These are phyloP conservation scores for Mellilla xanthometata DNA, from an alignment of 2,888 invertebrate genomes.

Conservation along the genomic window DNA sequence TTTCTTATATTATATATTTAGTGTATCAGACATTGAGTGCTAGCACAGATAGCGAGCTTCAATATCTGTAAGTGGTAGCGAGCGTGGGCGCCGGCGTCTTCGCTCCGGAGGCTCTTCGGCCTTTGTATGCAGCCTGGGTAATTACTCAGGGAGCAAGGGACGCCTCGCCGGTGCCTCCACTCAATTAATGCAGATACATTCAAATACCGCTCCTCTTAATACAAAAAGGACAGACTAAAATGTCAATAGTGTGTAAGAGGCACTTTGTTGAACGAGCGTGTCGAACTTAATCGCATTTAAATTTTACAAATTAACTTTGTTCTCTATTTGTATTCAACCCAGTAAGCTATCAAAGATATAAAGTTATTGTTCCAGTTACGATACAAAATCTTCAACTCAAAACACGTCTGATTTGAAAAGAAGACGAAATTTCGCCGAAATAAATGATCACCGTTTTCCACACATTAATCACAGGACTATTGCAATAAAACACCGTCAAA, in stretches of 20 bases:
- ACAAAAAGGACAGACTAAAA: not conserved
- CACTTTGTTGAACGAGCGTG: no score
- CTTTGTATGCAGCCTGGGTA: conserved; percentile 70
- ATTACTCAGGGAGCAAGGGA: conserved; percentile 78
- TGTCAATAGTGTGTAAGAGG: not conserved
- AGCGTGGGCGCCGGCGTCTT: conserved; percentile 34
- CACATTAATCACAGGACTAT: conserved; percentile 22
- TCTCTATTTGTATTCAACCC: no score
- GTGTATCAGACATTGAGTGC: not conserved
- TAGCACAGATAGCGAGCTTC: conserved; percentile 5
- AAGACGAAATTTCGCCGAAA: conserved; percentile 18
- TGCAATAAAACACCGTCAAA: conserved; percentile 34
- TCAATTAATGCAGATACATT: conserved; percentile 60
- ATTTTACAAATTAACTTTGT: no score
- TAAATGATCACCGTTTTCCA: conserved; percentile 26
- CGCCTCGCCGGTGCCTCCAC: conserved; percentile 67
- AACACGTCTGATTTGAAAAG: conserved; percentile 7
- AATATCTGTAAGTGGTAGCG: conserved; percentile 30
- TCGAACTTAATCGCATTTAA: no score
- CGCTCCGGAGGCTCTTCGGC: conserved; percentile 45
- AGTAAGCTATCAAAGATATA: no score
- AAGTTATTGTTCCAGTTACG: no score
- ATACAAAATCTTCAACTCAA: not conserved
- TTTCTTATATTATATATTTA: no score
- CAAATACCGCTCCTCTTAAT: conserved; percentile 18